Conservation (phyloP, 2,113 vertebrate species). For the Nibea albiflora region DNA sequence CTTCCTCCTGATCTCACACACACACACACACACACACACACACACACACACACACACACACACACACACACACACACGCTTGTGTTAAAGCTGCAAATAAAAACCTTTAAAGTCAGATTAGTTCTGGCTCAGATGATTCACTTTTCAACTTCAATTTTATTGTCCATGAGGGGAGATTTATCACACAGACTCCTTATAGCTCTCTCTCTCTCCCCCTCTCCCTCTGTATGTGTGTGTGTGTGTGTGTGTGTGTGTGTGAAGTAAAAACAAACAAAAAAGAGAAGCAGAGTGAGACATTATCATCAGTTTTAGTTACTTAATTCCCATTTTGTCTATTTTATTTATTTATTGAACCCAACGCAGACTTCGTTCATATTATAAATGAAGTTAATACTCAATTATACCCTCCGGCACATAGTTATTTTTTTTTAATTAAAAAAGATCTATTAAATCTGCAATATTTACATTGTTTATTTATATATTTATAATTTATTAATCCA, state of each 20-base stretch:
- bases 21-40: too few relatives aligned
- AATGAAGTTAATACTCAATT: neutral
- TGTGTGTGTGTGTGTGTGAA: slow-evolving; percentile 14
- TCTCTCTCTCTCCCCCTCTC: neutral
- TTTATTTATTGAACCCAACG: neutral
- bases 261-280: too few relatives aligned
- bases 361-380: neutral
- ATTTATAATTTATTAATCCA: neutral
- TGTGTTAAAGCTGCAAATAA: slow-evolving; percentile 14
- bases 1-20: neutral
- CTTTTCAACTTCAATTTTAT: slow-evolving; percentile 2
- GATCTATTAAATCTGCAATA: neutral
- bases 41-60: too few relatives aligned
- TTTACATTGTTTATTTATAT: neutral
- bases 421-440: neutral
- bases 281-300: neutral
- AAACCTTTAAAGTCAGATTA: slow-evolving; percentile 5
- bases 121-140: neutral
- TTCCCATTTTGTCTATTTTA: neutral
- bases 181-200: neutral
- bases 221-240: neutral
- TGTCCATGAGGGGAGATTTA: neutral
- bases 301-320: neutral
- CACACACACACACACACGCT: neutral
- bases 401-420: neutral